Base-by-base conservation (phyloP, 1,140 invertebrate species). In the Drosophila albomicans region DNA sequence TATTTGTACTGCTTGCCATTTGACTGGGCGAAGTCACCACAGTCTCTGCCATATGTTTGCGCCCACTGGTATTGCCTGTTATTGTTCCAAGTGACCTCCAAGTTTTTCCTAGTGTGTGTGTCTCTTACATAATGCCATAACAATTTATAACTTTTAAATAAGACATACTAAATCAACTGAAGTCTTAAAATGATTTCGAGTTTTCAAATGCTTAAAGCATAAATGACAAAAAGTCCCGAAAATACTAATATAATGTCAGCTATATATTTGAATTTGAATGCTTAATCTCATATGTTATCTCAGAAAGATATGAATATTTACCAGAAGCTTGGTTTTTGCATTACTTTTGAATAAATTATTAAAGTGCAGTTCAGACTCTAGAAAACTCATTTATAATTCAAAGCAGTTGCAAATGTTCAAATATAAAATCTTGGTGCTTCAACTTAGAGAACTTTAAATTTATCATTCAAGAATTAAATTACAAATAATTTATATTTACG, bases 1-100 rank as follows among this genome's bases (percentile, higher is more conserved):
- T 84, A 87, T 88, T 88, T 87, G 52, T 80, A 69, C 65, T 72
- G 79, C 68, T 68, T 20, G 51, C 38, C 41, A 68, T 61, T 74
- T 72, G 54, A 48, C 54, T 78, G n/a, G 69, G 63, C 64, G 48
- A 56, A 69, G 79, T 79, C 73, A 75, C 78, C 35, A 64, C 49
- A 59, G 78, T 56, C 48, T 28, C 6, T 59, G 30, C 32, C 28
- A 20, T 62, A 68, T 63, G 43, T 74, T 35, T 54, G 15, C n/a
- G 11, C 20, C 61, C 51, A 16, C 25, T 28, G 16, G 11, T 8
- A 45, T 35, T 43, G 15, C 41, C 54, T 71, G 46, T 58, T 58
- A 54, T 69, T 75, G 32, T 62, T 69, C 54, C 16, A 49, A 45
- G 35, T 54, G 48, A 66, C 70, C 32, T 52, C 15, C 56, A 59